Base-by-base conservation (phyloP, 2,113 vertebrate genomes). In the Brienomyrus longianalis region DNA sequence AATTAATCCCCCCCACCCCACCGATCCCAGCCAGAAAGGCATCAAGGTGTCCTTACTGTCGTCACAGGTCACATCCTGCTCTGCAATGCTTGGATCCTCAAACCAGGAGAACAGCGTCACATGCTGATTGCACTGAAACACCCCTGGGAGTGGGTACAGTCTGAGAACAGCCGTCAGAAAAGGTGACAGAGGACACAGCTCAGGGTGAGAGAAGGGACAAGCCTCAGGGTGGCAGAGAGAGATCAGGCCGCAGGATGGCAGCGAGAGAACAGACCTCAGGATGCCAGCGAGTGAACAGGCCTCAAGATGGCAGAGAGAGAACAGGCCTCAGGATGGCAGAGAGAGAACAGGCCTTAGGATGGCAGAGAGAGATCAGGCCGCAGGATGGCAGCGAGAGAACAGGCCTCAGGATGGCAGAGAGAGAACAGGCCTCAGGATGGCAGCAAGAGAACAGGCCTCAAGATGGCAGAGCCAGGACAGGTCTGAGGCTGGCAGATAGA, bases 41-140 rank as follows among this genome's bases (percentile, higher is more conserved):
- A 27, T 70, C 62, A 35, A 35, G 45, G 39, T 84, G 92, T 74
- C 48, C 94, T 95, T 93, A 96, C 96, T 91, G 88, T 96, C 93
- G 88, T 94, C 93, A 39, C 91, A 23, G 19, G 92, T 88, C 89
- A 92, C 93, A 21, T 94, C 92, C 91, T 88, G 90, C 45, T 96
- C 95, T 87, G 90, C 93, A 35, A 94, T 93, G 50, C 88, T 92
- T 2, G 93, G 52, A 66, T 95, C 96, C 91, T 96, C 96, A 74
- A 95, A 95, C 47, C 92, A 94, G 83, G 95, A 89, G 87, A 93
- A 94, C 51, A 94, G 93, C 88, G 91, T 95, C 89, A 90, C 95
- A 66, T 96, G 96, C 77, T 94, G 95, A 90, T 96, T 96, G 96
- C 96, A 96, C 31, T 96, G 95, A 91, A 96, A 96, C 74, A 96